A percentile compares a stretch with the other conserved stretches of the same genome.
phyloP scores from a whole-genome alignment of 2,797 vertebrate genomes.

The Squalus acanthias region DNA sequence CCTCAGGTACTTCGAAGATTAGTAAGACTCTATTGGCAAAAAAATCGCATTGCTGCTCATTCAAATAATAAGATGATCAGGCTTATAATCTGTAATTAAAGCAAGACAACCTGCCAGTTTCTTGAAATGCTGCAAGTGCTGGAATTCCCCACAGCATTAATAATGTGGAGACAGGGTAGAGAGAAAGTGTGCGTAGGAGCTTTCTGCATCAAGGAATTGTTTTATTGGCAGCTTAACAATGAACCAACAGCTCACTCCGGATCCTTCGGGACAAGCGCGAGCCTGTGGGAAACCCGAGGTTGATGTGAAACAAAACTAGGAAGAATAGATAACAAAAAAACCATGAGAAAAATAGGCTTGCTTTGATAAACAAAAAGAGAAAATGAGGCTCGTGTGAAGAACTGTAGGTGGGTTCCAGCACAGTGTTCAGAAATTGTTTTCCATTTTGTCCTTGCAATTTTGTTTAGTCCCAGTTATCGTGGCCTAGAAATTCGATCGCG shows the following conservation, averaged over 20 bases:
- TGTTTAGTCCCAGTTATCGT: neutral
- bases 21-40: neutral
- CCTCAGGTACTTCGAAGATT: neutral
- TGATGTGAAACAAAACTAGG: neutral
- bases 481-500: too few relatives aligned
- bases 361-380: neutral
- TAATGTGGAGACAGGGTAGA: neutral
- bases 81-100: neutral
- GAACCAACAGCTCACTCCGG: neutral
- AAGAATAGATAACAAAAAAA: neutral
- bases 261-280: neutral
- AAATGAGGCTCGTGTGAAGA: neutral
- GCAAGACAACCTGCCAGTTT: neutral
- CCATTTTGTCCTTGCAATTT: neutral
- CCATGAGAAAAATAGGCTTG: neutral
- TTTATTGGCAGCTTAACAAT: neutral
- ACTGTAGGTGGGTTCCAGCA: too few relatives aligned
- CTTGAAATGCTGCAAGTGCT: neutral
- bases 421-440: neutral
- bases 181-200: neutral
- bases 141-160: neutral
- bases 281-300: neutral
- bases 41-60: neutral
- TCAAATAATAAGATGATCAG: neutral
- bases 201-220: neutral